These are phyloP conservation scores for Martes martes DNA, from an alignment of 2,113 vertebrate species.

Conservation along the genomic window DNA sequence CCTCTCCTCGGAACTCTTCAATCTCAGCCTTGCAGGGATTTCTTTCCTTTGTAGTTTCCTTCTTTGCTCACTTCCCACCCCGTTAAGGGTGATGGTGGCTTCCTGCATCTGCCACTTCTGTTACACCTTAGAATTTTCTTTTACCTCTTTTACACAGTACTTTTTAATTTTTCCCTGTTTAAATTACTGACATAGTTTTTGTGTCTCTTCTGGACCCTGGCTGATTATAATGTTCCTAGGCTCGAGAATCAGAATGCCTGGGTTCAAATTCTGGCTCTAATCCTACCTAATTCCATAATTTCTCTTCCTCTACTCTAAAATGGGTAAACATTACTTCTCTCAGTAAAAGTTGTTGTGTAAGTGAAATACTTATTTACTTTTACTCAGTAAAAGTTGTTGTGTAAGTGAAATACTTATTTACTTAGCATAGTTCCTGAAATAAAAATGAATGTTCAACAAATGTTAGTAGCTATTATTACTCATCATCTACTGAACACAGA, in stretches of 20 bases:
- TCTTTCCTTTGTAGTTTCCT: background rate
- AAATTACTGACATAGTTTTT: background rate
- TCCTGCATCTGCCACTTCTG: background rate
- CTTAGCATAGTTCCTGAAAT: conserved; percentile 14
- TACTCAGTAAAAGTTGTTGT: background rate
- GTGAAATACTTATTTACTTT: background rate
- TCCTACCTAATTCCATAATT: background rate
- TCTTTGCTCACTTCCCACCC: background rate
- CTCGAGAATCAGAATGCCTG: background rate
- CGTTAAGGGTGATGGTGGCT: background rate
- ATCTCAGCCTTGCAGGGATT: background rate
- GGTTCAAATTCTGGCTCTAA: background rate
- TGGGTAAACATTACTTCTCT: background rate
- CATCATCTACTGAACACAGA: background rate
- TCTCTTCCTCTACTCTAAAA: conserved; percentile 17
- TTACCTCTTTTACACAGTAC: background rate
- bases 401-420: background rate
- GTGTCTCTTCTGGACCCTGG: background rate
- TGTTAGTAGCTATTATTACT: conserved; percentile 9
- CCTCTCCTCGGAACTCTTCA: background rate
- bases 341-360: background rate
- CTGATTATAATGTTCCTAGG: background rate
- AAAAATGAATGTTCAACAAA: conserved; percentile 13
- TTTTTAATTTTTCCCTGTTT: background rate
- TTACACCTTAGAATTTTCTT: background rate